Conservation (phyloP, 2,113 vertebrate genomes). For the Girardinichthys multiradiatus region DNA sequence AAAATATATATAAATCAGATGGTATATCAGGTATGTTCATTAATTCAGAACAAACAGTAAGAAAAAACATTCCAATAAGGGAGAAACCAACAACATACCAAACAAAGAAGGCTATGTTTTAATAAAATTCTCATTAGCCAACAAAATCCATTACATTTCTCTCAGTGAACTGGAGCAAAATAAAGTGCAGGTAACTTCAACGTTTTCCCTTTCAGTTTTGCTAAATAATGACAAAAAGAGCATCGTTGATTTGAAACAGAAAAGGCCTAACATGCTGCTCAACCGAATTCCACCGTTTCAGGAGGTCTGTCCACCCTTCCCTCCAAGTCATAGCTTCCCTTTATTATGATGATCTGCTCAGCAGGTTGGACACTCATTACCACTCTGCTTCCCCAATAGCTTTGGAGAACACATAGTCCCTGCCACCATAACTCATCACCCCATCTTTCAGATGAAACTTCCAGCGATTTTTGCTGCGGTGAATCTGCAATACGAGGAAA, state of each 20-base stretch:
- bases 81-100: no score
- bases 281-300: neutral
- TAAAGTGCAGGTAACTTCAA: constrained; percentile 10
- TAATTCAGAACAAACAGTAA: no score
- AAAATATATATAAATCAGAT: no score
- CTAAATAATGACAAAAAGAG: constrained; percentile 12
- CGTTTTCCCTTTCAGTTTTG: constrained; percentile 5
- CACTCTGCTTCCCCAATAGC: constrained; percentile 96
- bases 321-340: neutral
- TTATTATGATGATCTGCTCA: constrained; percentile 8
- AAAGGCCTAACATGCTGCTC: neutral
- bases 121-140: neutral
- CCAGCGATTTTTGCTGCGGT: constrained; percentile 98
- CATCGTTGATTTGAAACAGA: neutral
- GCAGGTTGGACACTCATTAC: constrained; percentile 76
- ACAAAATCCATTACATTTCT: constrained; percentile 40
- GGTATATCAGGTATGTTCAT: neutral
- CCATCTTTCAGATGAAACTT: constrained; percentile 97
- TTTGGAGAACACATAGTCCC: constrained; percentile 96
- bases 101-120: neutral
- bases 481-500: constrained; percentile 83
- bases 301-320: neutral
- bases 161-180: constrained; percentile 26
- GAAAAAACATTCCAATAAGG: no score
- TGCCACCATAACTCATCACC: constrained; percentile 91